Percentiles rank a stretch among this genome's conserved stretches.
Evolutionary conservation across 2,888 invertebrate genomes (phyloP).

Genomic region (Falcaria lacertinaria): DNA sequence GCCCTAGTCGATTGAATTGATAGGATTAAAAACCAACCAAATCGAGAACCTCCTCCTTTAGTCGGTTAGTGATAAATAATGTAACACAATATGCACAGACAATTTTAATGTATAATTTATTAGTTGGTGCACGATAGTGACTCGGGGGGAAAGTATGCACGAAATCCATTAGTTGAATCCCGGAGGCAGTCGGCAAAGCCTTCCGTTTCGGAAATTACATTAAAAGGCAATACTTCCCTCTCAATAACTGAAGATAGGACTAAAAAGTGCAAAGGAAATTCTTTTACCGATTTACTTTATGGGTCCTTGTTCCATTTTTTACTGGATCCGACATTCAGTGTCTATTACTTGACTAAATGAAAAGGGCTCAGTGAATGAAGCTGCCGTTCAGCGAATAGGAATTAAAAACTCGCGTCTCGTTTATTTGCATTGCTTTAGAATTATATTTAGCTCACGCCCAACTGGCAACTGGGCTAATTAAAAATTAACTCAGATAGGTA

Average conservation of each 20-base stretch:
- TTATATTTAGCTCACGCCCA: too few relatives aligned
- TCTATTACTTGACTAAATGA: slow-evolving; percentile 1
- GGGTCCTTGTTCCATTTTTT: slow-evolving; percentile 1
- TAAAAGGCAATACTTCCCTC: slow-evolving; percentile 70
- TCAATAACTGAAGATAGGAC: slow-evolving; percentile 53
- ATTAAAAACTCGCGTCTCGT: not conserved
- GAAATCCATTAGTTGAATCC: slow-evolving; percentile 70
- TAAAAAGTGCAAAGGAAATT: slow-evolving; percentile 45
- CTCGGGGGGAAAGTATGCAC: slow-evolving; percentile 47
- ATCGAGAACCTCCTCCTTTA: too few relatives aligned
- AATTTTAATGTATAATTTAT: slow-evolving; percentile 1
- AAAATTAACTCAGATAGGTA: too few relatives aligned
- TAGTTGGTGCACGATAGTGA: slow-evolving; percentile 26
- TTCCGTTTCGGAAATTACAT: slow-evolving; percentile 75
- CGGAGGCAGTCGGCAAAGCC: slow-evolving; percentile 45
- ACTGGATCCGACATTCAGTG: not conserved
- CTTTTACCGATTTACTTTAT: slow-evolving; percentile 18
- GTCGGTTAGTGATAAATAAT: too few relatives aligned
- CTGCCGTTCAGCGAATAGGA: not conserved
- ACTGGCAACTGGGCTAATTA: too few relatives aligned
- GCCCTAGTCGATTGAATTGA: too few relatives aligned
- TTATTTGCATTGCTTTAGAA: not conserved
- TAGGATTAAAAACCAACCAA: too few relatives aligned
- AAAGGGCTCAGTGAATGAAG: not conserved
- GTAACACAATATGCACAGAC: not conserved